Percentiles rank a stretch among this genome's conserved stretches.
Conservation (phyloP, 2,888 invertebrate species). For the Timema podura region DNA sequence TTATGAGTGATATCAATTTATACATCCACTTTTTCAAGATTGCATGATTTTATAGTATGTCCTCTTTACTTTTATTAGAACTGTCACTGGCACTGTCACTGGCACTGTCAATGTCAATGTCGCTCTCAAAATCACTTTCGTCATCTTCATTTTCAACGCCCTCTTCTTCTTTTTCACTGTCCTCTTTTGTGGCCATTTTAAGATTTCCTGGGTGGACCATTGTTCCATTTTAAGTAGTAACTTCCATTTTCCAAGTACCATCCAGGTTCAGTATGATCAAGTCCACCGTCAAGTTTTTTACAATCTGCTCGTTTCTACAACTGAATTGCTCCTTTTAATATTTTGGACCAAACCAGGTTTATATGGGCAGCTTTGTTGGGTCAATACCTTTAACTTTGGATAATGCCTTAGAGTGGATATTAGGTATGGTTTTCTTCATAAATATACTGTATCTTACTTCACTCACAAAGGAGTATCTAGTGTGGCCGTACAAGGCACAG, state of each 20-base stretch:
- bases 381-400: background rate
- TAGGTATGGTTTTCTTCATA: slow-evolving; percentile 3
- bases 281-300: slow-evolving; percentile 6
- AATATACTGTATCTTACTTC: slow-evolving; percentile 7
- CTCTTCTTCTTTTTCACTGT: too few relatives aligned
- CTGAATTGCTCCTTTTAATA: slow-evolving; percentile 9
- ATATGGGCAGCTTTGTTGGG: background rate
- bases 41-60: too few relatives aligned
- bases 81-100: too few relatives aligned
- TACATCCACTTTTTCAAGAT: too few relatives aligned
- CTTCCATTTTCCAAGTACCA: slow-evolving; percentile 6
- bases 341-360: slow-evolving; percentile 1
- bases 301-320: background rate
- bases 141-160: too few relatives aligned
- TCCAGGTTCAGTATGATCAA: background rate
- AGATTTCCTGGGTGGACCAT: background rate
- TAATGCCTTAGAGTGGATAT: background rate
- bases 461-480: background rate
- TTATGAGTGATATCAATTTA: background rate
- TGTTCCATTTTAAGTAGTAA: background rate
- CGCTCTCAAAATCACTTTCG: too few relatives aligned
- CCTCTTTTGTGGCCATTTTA: too few relatives aligned
- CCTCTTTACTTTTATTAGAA: too few relatives aligned
- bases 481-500: background rate
- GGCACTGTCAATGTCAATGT: too few relatives aligned